phyloP scores from a whole-genome alignment of 2,888 invertebrate species.

The Chouioia cunea region DNA sequence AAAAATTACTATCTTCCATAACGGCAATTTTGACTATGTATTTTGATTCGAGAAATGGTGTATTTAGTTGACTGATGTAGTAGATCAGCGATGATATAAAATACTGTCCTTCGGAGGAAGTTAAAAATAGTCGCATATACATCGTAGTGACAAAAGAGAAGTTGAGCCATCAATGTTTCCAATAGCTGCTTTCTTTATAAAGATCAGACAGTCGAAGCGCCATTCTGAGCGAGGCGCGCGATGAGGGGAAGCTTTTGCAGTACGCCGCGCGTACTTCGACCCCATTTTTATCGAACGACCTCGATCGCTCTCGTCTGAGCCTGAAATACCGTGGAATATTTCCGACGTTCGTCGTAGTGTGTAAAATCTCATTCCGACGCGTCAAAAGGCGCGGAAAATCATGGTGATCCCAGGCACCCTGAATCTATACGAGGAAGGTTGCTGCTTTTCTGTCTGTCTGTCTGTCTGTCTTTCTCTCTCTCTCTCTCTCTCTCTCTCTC shows the following conservation, averaged over 20 bases:
- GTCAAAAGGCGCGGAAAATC: conserved; percentile 26
- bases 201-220: conserved; percentile 3
- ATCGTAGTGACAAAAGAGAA: not conserved
- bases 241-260: not conserved
- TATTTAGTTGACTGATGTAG: too few species aligned
- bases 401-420: not conserved
- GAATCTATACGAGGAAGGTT: too few species aligned
- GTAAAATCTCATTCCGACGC: conserved; percentile 11
- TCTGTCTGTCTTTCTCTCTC: too few species aligned
- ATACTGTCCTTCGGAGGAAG: too few species aligned
- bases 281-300: conserved; percentile 53
- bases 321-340: conserved; percentile 38
- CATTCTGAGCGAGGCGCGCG: not conserved
- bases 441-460: too few species aligned
- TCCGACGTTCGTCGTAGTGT: not conserved
- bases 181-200: not conserved
- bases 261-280: conserved; percentile 18
- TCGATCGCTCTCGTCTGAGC: conserved; percentile 50
- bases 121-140: too few species aligned
- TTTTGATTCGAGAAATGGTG: too few species aligned
- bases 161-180: too few species aligned
- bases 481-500: too few species aligned
- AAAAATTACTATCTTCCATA: too few species aligned
- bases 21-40: too few species aligned
- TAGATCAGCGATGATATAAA: too few species aligned